Conservation (phyloP, 2,888 invertebrate species). For the Tipula lateralis region DNA sequence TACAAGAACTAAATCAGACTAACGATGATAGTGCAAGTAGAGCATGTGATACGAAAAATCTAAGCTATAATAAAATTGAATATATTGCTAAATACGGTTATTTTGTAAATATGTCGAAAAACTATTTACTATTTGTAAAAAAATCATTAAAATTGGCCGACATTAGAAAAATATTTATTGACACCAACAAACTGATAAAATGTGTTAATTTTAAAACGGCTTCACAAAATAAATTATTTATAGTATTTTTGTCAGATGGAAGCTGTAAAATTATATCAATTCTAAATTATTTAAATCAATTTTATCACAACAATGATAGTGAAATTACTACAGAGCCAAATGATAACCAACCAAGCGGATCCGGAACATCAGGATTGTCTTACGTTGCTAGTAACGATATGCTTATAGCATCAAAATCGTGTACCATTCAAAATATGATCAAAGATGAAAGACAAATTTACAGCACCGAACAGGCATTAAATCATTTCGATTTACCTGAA, state of each 20-base stretch:
- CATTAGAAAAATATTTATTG: slow-evolving; percentile 40
- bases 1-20: slow-evolving; percentile 44
- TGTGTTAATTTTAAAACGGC: slow-evolving; percentile 40
- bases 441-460: slow-evolving; percentile 43
- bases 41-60: slow-evolving; percentile 34
- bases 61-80: not conserved
- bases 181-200: slow-evolving; percentile 41
- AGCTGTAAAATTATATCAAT: slow-evolving; percentile 44
- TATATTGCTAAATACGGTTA: slow-evolving; percentile 34
- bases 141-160: not conserved
- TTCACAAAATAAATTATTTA: slow-evolving; percentile 42
- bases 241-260: slow-evolving; percentile 46
- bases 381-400: not conserved
- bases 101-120: not conserved
- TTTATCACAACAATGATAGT: slow-evolving; percentile 33
- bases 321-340: not conserved
- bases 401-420: slow-evolving; percentile 44
- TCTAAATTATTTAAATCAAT: slow-evolving; percentile 35
- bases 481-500: slow-evolving; percentile 32
- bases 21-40: slow-evolving; percentile 36
- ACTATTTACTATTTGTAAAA: not conserved
- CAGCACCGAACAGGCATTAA: slow-evolving; percentile 34
- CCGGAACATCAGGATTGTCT: not conserved
- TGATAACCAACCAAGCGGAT: not conserved
- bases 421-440: slow-evolving; percentile 48